A percentile compares a stretch with the other conserved stretches of the same genome.
These are phyloP conservation scores for Spatulosminthurus flaviceps DNA, from an alignment of 2,888 invertebrate genomes.

Conservation along the genomic window DNA sequence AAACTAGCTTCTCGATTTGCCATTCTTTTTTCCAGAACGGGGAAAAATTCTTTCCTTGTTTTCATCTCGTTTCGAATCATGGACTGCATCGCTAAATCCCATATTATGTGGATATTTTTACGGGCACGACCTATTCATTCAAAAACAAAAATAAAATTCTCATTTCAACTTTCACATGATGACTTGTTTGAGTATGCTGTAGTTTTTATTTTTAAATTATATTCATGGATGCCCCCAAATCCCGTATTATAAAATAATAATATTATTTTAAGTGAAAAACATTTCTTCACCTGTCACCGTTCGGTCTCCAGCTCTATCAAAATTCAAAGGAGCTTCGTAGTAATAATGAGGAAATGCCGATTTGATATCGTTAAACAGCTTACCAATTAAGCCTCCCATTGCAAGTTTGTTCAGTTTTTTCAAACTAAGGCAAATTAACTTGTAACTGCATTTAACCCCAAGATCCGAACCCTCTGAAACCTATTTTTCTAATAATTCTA, in stretches of 20 bases:
- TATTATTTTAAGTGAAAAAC: no score
- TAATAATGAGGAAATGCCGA: constrained; percentile 32
- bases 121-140: constrained; percentile 15
- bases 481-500: no score
- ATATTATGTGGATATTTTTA: constrained; percentile 36
- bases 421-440: no score
- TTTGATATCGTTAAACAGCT: neutral
- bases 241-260: neutral
- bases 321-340: constrained; percentile 34
- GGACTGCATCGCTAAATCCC: constrained; percentile 57
- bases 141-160: no score
- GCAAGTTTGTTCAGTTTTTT: no score
- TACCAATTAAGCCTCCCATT: constrained; percentile 21
- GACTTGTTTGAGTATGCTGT: no score
- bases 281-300: constrained; percentile 45
- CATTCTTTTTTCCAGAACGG: constrained; percentile 59
- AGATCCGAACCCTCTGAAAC: no score
- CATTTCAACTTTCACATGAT: no score
- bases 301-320: constrained; percentile 39
- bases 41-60: constrained; percentile 56
- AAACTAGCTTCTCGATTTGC: constrained; percentile 55
- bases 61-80: constrained; percentile 60
- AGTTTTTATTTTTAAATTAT: no score
- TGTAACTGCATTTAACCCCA: no score
- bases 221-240: constrained; percentile 24